Conservation (phyloP, 2,888 invertebrate genomes). For the Rosalia funebris region DNA sequence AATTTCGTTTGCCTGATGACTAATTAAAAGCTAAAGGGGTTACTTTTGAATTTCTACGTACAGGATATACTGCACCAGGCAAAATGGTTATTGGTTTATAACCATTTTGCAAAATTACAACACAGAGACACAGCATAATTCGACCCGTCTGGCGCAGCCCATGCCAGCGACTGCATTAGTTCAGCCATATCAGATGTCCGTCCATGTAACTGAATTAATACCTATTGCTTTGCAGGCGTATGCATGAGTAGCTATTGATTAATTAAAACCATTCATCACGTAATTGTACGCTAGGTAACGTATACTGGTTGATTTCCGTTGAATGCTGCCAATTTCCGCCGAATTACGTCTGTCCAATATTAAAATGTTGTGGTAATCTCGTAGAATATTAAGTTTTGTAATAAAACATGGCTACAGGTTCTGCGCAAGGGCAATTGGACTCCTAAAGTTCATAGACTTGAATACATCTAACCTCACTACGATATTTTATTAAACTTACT, state of each 20-base stretch:
- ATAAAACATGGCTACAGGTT: neutral
- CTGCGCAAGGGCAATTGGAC: too few species aligned
- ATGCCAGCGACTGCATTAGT: conserved; percentile 15
- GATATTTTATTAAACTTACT: too few species aligned
- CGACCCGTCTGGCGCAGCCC: conserved; percentile 22
- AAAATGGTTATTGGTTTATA: conserved; percentile 19
- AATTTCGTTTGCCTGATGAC: too few species aligned
- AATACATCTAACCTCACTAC: too few species aligned
- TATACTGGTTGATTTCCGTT: conserved; percentile 22
- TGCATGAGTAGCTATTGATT: conserved; percentile 38
- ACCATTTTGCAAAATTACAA: conserved; percentile 18
- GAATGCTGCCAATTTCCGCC: conserved; percentile 22
- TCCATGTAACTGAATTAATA: conserved; percentile 36
- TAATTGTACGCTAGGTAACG: conserved; percentile 18
- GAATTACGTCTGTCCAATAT: conserved; percentile 6
- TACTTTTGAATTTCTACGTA: too few species aligned
- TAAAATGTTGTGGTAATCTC: conserved; percentile 1
- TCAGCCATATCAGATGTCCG: conserved; percentile 32
- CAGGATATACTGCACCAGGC: too few species aligned
- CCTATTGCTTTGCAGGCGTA: conserved; percentile 29
- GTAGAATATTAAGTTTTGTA: neutral
- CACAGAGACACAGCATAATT: conserved; percentile 1
- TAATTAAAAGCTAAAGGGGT: too few species aligned
- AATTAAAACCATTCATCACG: conserved; percentile 46
- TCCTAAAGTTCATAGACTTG: too few species aligned